Base-by-base conservation (phyloP, 2,797 vertebrate species). In the Acipenser oxyrinchus region DNA sequence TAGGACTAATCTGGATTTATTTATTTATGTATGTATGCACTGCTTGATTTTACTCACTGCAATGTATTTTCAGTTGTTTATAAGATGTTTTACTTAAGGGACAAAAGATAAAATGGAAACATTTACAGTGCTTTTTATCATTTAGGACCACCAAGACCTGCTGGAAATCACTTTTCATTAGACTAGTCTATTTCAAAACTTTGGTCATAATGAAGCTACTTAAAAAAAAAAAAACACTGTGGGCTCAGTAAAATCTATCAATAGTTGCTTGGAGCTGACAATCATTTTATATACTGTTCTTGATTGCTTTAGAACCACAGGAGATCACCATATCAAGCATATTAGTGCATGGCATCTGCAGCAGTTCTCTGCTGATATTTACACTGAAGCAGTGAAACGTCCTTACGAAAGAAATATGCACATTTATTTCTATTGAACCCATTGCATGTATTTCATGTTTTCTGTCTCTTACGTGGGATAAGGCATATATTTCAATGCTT, bases 371-470 rank as follows among this genome's bases (percentile, higher is more conserved):
- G 51, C 64, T 12, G 9, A 7, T 10, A 10, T 37, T 8, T 23
- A 55, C 49, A 53, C 23, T 57, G 6, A 65, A 37, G 13, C 63
- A 10, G 63, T 53, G 37, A 58, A 58, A 48, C 11, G 8, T 13
- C 10, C 11, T 11, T 7, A 37, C 37, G 10, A 23, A 58, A 65
- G 55, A 55, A 65, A 65, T 48, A 58, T 55, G 52, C 64, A 58
- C 11, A 13, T 65, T 65, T 65, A 65, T 53, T 49, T 37, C 9
- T 58, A 65, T 65, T 23, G 64, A 65, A 48, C 63, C 7, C 2
- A 12, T 53, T n/a, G 64, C 64, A n/a, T 57, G 18, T 58, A 51
- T 65, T 65, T 15, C n/a, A 37, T 37, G 23, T 37, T 37, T 37
- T 37, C 23, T 37, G 23, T 4, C 23, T 37, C 23, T 37, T 37